A percentile compares a stretch with the other conserved stretches of the same genome.
Conservation (phyloP, 2,797 vertebrate species). For the Stomatorhinus walkeri region DNA sequence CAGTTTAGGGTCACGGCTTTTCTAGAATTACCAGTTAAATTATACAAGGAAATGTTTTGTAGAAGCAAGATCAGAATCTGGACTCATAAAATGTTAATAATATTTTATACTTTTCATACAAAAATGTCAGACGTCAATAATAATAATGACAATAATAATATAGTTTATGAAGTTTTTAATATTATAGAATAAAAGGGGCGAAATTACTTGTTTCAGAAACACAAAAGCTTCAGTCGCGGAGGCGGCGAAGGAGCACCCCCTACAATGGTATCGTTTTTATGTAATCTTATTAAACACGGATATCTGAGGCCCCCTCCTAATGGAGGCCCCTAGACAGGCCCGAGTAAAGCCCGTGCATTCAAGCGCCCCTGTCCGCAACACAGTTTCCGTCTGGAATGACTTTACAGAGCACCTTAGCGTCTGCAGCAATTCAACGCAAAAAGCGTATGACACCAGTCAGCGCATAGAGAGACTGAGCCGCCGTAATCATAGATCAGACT, state of each 20-base stretch:
- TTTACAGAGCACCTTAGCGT: constrained; percentile 2
- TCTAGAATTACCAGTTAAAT: not conserved
- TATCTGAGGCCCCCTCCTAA: not conserved
- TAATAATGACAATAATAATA: not conserved
- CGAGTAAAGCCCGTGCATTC: not conserved
- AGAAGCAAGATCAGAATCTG: not conserved
- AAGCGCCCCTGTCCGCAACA: not conserved
- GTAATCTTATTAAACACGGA: not conserved
- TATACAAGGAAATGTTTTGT: not conserved
- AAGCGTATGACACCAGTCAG: constrained; percentile 17
- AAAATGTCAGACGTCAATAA: not conserved
- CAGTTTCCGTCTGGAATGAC: not conserved
- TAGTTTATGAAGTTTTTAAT: not conserved
- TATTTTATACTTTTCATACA: not conserved
- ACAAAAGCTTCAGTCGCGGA: not conserved
- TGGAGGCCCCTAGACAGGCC: not conserved
- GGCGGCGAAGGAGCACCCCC: not conserved
- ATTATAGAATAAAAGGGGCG: not conserved
- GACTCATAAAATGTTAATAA: not conserved
- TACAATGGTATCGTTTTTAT: not conserved
- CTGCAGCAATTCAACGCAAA: constrained; percentile 25
- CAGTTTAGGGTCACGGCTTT: not conserved
- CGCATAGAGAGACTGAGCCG: not conserved
- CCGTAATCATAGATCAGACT: not conserved
- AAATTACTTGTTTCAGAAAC: not conserved